Evolutionary conservation across 2,797 vertebrate species (phyloP).

Genomic region (Falco columbarius): DNA sequence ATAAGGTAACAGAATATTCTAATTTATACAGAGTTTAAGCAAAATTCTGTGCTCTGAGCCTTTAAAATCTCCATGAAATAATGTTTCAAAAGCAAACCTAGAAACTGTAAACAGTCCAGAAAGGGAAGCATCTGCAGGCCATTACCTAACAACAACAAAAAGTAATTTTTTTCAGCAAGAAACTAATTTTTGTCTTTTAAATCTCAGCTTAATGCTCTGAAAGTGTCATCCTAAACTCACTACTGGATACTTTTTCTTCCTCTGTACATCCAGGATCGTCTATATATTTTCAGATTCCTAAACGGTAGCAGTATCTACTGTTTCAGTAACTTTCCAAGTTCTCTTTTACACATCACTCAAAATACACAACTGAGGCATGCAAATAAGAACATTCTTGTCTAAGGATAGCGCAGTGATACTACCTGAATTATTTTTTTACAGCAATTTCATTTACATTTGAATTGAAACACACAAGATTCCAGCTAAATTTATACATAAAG

Average conservation of each 20-base stretch:
- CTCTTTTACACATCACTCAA: neutral
- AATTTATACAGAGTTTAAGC: neutral
- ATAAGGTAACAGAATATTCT: neutral
- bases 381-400: neutral
- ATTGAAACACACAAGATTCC: neutral
- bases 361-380: neutral
- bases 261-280: neutral
- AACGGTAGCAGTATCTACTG: neutral
- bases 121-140: neutral
- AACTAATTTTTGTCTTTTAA: neutral
- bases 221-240: neutral
- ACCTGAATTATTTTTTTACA: neutral
- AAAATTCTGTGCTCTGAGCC: neutral
- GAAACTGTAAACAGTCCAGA: neutral
- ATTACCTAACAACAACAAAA: neutral
- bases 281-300: neutral
- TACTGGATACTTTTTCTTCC: neutral
- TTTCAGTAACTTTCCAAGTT: neutral
- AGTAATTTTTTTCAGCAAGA: neutral
- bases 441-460: neutral
- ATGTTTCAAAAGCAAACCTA: neutral
- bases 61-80: neutral
- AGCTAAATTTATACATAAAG: neutral
- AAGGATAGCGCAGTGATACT: neutral
- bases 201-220: neutral